These are phyloP conservation scores for Polylopha cassiicola DNA, from an alignment of 2,888 invertebrate genomes.

Conservation along the genomic window DNA sequence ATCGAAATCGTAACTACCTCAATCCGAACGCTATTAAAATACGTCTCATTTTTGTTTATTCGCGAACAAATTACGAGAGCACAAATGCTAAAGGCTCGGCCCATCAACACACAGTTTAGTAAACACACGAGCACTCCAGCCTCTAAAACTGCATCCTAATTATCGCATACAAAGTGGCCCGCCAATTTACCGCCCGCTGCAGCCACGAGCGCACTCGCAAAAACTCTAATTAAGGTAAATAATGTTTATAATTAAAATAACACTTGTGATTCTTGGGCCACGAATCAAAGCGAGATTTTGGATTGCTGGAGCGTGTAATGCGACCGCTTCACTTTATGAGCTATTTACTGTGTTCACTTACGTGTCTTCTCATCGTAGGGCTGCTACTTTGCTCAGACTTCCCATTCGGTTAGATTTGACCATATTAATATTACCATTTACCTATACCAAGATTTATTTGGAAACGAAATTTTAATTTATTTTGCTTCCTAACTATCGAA, in stretches of 20 bases:
- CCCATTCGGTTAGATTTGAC: too few species aligned
- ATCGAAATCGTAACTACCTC: slow-evolving; percentile 21
- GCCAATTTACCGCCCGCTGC: slow-evolving; percentile 51
- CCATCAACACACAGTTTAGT: slow-evolving; percentile 56
- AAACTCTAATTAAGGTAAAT: slow-evolving; percentile 73
- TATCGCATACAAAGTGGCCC: slow-evolving; percentile 60
- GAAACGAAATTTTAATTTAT: too few species aligned
- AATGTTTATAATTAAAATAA: slow-evolving; percentile 77
- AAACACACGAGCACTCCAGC: slow-evolving; percentile 47
- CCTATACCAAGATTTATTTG: too few species aligned
- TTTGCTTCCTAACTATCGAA: too few species aligned
- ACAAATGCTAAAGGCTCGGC: slow-evolving; percentile 38
- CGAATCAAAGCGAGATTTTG: slow-evolving; percentile 62
- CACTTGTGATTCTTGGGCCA: slow-evolving; percentile 50
- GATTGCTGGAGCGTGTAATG: slow-evolving; percentile 53
- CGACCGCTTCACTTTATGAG: slow-evolving; percentile 46
- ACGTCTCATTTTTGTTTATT: slow-evolving; percentile 18
- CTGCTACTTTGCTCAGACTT: too few species aligned
- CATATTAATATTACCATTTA: too few species aligned
- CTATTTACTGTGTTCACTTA: slow-evolving; percentile 17
- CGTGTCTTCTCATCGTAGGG: slow-evolving; percentile 17
- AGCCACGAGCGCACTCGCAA: slow-evolving; percentile 46
- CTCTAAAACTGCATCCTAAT: slow-evolving; percentile 64
- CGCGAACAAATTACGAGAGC: slow-evolving; percentile 13
- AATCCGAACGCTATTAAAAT: slow-evolving; percentile 13